phyloP scores from a whole-genome alignment of 2,888 invertebrate genomes.

The Priocnemis perturbator region DNA sequence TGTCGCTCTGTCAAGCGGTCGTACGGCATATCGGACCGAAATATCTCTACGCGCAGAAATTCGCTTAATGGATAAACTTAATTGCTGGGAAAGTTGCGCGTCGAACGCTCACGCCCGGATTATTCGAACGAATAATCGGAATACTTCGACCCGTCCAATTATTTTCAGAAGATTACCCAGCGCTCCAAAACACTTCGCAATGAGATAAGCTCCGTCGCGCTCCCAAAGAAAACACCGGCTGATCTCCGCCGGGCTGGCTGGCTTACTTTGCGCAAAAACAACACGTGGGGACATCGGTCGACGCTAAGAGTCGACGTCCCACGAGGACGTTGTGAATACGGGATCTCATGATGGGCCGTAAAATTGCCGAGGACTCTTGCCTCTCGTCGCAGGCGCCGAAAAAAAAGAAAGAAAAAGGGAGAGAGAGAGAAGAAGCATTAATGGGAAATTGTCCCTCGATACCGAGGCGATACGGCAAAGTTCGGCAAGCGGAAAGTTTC shows the following conservation, averaged over 20 bases:
- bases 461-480: neutral
- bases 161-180: conserved; percentile 53
- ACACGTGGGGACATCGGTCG: conserved; percentile 36
- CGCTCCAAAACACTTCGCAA: conserved; percentile 58
- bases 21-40: too few species aligned
- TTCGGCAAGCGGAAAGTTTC: too few species aligned
- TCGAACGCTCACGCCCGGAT: too few species aligned
- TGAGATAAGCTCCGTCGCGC: conserved; percentile 58
- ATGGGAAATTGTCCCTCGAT: neutral
- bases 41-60: too few species aligned
- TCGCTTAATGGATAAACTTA: neutral
- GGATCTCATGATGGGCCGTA: neutral
- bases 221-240: conserved; percentile 61
- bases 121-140: too few species aligned
- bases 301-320: conserved; percentile 29
- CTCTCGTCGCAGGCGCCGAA: too few species aligned
- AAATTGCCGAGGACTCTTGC: too few species aligned
- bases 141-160: conserved; percentile 31
- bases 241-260: conserved; percentile 37
- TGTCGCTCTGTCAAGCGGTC: neutral
- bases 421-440: neutral
- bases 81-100: too few species aligned
- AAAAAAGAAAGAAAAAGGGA: neutral
- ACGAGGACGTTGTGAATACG: conserved; percentile 22
- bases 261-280: conserved; percentile 57